phyloP scores from a whole-genome alignment of 2,113 vertebrate genomes.

The Aix galericulata region DNA sequence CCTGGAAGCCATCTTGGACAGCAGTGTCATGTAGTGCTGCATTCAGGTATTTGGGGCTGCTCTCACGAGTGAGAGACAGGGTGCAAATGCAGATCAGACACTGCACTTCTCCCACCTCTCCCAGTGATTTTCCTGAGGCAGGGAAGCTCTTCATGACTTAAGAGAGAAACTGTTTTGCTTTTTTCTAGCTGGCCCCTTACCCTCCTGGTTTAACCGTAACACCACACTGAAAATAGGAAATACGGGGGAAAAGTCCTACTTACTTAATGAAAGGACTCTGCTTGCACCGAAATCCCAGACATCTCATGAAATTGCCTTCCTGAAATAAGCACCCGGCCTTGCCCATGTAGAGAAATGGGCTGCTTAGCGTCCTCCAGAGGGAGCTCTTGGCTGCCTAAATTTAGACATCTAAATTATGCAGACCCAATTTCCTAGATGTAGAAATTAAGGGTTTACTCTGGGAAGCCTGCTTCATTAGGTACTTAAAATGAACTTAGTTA shows the following conservation, averaged over 20 bases:
- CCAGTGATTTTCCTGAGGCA: neutral
- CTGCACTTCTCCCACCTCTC: neutral
- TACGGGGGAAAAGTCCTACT: neutral
- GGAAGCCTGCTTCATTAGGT: constrained; percentile 42
- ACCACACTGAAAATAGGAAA: neutral
- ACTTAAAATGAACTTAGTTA: constrained; percentile 49
- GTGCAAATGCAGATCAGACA: neutral
- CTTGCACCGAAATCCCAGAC: neutral
- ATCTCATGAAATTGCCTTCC: neutral
- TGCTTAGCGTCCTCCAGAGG: constrained; percentile 57
- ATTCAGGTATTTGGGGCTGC: neutral
- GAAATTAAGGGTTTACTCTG: constrained; percentile 40
- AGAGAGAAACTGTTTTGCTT: neutral
- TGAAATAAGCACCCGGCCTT: neutral
- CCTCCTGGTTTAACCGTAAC: neutral
- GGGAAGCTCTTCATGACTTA: neutral
- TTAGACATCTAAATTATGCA: constrained; percentile 19
- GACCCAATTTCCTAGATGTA: constrained; percentile 15
- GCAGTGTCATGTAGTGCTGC: neutral
- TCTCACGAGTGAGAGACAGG: rapidly evolving
- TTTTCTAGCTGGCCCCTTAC: neutral
- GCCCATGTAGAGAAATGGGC: neutral
- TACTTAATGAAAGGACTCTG: neutral
- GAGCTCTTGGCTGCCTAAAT: constrained; percentile 60
- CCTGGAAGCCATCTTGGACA: neutral